Evolutionary conservation across 2,113 vertebrate genomes (phyloP), one percentile per base, ranked within the genome.

Genomic region (Tachysurus fulvidraco): DNA sequence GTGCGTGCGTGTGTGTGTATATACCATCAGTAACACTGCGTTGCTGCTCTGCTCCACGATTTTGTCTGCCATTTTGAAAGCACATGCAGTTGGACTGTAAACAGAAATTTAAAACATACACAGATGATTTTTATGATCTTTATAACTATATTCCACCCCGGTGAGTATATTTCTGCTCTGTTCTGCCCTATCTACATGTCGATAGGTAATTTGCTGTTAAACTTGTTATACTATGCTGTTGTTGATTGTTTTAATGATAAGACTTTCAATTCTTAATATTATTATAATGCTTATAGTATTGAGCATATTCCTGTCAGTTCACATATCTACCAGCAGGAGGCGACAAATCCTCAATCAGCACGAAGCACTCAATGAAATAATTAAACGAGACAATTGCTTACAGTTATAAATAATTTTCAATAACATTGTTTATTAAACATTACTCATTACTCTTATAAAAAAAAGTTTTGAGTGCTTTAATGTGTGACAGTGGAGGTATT

Each of bases 1-100:
- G 73, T 74, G 41, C 46, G 21, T 74, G 71, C 44, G 36, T 71
- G 69, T 71, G 69, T 73, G 71, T 50, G 17, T 95, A 1, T 57
- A 3, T 67, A 97, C 97, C 97, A 97, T 96, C 79, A 98, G 93
- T 65, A 98, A 92, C 83, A 97, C 94, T 0, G 97, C 95, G 3
- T 92, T 93, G 28, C 94, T 95, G 78, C 94, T 96, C 91, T 97
- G 95, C 91, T 98, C 97, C 0, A 94, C 93, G 41, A 98, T 96
- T 90, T 95, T 96, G 25, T 96, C 96, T 0, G 96, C 96, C 0
- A 97, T 95, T 94, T 97, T 97, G 91, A 96, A 88, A 0, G 96
- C 96, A 64, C 96, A 92, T 3, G 92, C 91, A 5, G 96, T 95
- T 3, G 96, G 96, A 86, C 95, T 96, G 88, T 6, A 16, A 88